phyloP scores from a whole-genome alignment of 2,888 invertebrate genomes.

The Ferrisia virgata region DNA sequence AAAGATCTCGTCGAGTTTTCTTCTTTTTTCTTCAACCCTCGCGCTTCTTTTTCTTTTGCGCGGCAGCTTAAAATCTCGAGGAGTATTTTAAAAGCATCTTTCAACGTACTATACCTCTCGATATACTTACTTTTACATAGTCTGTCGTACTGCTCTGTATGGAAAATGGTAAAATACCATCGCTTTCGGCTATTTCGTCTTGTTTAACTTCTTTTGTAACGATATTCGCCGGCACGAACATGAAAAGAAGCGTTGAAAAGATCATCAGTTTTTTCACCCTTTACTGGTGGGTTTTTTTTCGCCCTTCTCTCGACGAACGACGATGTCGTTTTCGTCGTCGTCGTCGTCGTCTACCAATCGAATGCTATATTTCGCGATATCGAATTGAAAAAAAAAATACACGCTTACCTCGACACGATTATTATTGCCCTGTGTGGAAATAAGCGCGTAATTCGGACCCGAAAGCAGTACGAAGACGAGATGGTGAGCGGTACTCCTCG shows the following conservation, averaged over 20 bases:
- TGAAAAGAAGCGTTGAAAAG: not conserved
- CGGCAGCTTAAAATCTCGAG: not conserved
- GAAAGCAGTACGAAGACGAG: no score
- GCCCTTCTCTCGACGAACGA: no score
- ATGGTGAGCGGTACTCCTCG: not conserved
- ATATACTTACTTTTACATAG: no score
- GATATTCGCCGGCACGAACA: not conserved
- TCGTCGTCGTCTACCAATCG: not conserved
- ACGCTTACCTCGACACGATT: conserved; percentile 3
- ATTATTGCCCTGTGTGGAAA: not conserved
- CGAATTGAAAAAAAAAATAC: not conserved
- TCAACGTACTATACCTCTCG: no score
- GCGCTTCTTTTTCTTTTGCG: no score
- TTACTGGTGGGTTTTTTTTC: not conserved
- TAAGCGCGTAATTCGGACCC: not conserved
- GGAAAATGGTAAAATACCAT: not conserved
- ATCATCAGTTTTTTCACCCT: not conserved
- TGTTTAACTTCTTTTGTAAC: conserved; percentile 7
- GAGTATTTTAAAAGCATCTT: not conserved
- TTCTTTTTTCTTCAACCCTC: not conserved
- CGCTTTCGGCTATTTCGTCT: conserved; percentile 4
- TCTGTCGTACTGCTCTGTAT: not conserved
- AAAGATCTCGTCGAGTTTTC: not conserved
- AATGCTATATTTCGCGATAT: not conserved
- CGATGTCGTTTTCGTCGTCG: not conserved